A percentile compares a stretch with the other conserved stretches of the same genome.
phyloP scores from a whole-genome alignment of 2,113 vertebrate species.

The Corythaeola cristata region DNA sequence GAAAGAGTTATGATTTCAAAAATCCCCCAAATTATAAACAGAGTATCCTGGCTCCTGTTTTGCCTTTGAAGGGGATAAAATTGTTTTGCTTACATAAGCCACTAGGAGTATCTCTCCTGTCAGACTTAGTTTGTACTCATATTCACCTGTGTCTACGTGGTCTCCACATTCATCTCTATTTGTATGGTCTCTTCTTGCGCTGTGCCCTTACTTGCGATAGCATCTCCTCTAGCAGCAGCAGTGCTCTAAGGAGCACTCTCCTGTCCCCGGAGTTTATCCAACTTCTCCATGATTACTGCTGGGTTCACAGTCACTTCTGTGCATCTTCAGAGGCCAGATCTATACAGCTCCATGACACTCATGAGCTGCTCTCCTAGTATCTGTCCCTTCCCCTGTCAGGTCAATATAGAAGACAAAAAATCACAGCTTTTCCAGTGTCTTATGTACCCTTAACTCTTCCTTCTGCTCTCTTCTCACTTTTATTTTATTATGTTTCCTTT shows the following conservation, averaged over 20 bases:
- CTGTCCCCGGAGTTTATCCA: neutral
- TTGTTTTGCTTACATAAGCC: conserved; percentile 1
- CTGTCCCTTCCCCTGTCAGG: neutral
- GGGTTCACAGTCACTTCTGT: neutral
- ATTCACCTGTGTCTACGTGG: neutral
- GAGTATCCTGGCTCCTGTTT: conserved; percentile 28
- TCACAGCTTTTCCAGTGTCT: neutral
- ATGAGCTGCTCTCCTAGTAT: neutral
- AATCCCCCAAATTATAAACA: conserved; percentile 71
- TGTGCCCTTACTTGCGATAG: neutral
- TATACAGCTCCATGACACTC: too few relatives aligned
- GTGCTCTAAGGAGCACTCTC: neutral
- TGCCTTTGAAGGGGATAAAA: conserved; percentile 35
- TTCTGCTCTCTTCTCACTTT: neutral
- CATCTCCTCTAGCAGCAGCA: neutral
- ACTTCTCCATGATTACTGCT: neutral
- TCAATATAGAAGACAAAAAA: neutral
- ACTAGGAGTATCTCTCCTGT: conserved; percentile 43
- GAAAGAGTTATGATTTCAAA: conserved; percentile 70
- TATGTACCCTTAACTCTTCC: neutral
- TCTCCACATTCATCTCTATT: neutral
- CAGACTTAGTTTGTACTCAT: neutral
- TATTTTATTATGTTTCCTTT: neutral
- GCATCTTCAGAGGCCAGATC: neutral
- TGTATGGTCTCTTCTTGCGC: neutral